Conservation (phyloP, 1,140 invertebrate genomes). For the Tribolium madens region DNA sequence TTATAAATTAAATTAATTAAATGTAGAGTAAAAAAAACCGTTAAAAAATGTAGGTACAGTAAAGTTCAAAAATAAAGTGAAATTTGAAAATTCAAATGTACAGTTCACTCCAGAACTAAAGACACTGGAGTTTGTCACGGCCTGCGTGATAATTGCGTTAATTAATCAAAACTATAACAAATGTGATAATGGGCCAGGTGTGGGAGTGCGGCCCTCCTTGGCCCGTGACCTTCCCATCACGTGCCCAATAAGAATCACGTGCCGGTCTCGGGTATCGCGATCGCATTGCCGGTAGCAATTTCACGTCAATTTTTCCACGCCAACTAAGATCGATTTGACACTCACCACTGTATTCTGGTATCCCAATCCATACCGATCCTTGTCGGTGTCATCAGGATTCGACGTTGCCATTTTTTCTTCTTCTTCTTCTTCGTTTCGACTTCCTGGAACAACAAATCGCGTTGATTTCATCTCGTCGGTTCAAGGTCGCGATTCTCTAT, state of each 20-base stretch:
- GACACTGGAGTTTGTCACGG: no score
- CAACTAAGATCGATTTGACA: slow-evolving; percentile 51
- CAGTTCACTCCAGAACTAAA: no score
- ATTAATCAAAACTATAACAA: no score
- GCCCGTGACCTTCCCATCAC: background rate
- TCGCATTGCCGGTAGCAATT: background rate
- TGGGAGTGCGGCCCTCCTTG: no score
- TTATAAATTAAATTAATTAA: no score
- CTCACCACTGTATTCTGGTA: slow-evolving; percentile 87
- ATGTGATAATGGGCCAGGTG: no score
- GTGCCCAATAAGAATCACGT: background rate
- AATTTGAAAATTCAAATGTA: no score
- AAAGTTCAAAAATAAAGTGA: no score
- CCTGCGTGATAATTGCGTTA: no score
- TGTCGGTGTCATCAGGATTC: slow-evolving; percentile 52
- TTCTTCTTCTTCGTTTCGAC: background rate
- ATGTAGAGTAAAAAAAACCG: no score
- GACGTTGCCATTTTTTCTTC: background rate
- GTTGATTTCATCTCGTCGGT: background rate
- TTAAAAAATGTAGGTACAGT: no score
- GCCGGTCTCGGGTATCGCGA: background rate
- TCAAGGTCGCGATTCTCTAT: background rate
- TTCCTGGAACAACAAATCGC: background rate
- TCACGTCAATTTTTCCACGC: slow-evolving; percentile 35
- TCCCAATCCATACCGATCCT: slow-evolving; percentile 76